These are phyloP conservation scores for Hymenopus coronatus DNA, from an alignment of 2,888 invertebrate genomes.

Conservation along the genomic window DNA sequence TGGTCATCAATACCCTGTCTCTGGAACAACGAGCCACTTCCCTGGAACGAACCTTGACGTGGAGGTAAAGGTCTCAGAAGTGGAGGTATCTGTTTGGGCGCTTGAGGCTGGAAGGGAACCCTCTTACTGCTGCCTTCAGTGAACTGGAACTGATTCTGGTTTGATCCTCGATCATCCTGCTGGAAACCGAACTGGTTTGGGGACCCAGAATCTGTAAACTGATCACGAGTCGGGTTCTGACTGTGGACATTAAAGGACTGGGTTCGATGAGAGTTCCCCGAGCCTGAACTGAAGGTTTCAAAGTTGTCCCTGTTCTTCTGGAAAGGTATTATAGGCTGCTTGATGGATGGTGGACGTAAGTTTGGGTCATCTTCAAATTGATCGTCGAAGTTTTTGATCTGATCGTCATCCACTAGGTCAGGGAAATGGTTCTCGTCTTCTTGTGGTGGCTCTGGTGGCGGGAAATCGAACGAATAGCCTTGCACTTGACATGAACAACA, in stretches of 20 bases:
- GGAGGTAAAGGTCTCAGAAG: neutral
- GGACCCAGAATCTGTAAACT: neutral
- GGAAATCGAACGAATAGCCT: slow-evolving; percentile 68
- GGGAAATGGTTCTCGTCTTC: slow-evolving; percentile 51
- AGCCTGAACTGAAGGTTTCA: neutral
- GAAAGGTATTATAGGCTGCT: neutral
- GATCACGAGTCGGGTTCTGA: neutral
- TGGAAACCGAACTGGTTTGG: neutral
- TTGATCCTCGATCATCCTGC: neutral
- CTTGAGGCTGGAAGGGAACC: neutral
- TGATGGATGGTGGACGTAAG: neutral
- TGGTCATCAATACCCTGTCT: neutral
- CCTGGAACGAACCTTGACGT: neutral
- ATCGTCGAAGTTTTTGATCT: slow-evolving; percentile 28
- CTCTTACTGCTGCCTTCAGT: neutral
- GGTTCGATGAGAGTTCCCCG: neutral
- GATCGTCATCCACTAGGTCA: slow-evolving; percentile 45
- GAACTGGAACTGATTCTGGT: neutral
- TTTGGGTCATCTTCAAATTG: neutral
- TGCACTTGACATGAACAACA: slow-evolving; percentile 81
- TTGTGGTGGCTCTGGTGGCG: slow-evolving; percentile 51
- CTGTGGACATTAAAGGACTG: neutral
- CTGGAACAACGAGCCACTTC: neutral
- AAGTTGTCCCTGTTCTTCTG: neutral
- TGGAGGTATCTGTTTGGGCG: neutral